Conservation (phyloP, 2,113 vertebrate genomes). For the Chunga burmeisteri region DNA sequence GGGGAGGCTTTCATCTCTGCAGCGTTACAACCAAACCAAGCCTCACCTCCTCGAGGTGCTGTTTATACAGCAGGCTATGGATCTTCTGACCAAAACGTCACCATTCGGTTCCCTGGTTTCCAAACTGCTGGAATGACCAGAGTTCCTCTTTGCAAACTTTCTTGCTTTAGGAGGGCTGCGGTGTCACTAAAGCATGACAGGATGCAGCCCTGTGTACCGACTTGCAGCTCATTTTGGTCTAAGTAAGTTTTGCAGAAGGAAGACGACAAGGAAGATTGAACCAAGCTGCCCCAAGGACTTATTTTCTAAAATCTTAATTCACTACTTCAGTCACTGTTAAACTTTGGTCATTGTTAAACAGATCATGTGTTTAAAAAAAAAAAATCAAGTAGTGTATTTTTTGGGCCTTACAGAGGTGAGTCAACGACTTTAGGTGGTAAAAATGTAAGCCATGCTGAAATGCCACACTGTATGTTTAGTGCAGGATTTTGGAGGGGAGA, state of each 20-base stretch:
- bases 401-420: background rate
- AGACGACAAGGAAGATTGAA: background rate
- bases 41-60: constrained; percentile 18
- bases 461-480: background rate
- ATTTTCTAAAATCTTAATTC: background rate
- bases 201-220: background rate
- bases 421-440: background rate
- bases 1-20: constrained; percentile 25
- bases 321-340: background rate
- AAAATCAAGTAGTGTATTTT: background rate
- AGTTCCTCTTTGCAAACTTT: background rate
- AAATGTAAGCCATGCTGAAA: constrained; percentile 19
- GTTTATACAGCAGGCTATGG: constrained; percentile 19
- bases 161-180: background rate
- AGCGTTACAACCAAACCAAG: constrained; percentile 1
- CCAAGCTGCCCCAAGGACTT: background rate
- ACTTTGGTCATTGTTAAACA: background rate
- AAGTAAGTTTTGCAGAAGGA: background rate
- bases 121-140: background rate
- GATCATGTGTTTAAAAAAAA: background rate
- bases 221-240: background rate
- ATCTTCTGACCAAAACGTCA: background rate
- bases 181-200: background rate
- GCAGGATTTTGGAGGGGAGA: background rate
- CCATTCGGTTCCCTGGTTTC: background rate